Evolutionary conservation across 2,797 vertebrate genomes (phyloP).

Genomic region (Lepilemur ruficaudatus): DNA sequence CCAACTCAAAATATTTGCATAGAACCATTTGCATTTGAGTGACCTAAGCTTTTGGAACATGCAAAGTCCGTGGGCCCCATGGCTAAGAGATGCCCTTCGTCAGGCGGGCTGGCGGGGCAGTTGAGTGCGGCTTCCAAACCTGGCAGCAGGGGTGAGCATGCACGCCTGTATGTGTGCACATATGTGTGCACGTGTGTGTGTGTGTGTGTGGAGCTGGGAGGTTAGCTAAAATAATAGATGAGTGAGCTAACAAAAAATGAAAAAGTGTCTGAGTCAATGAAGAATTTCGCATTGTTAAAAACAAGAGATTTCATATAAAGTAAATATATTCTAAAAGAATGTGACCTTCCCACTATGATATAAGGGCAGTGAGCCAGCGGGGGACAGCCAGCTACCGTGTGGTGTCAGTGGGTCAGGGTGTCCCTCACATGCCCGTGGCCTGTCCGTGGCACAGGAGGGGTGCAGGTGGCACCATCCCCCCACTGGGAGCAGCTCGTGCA

Average conservation of each 20-base stretch:
- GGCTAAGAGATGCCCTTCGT: neutral
- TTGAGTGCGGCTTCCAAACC: neutral
- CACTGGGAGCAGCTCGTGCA: rapidly evolving
- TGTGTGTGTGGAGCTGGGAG: neutral
- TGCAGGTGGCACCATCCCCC: rapidly evolving
- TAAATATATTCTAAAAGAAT: neutral
- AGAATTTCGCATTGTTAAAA: neutral
- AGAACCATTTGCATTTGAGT: neutral
- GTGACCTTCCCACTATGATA: rapidly evolving
- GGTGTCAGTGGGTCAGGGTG: rapidly evolving
- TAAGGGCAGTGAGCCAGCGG: rapidly evolving
- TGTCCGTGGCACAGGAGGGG: neutral
- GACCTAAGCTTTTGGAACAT: neutral
- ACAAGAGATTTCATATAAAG: neutral
- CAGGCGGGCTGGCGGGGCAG: too few species aligned
- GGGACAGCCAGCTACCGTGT: rapidly evolving
- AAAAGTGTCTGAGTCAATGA: neutral
- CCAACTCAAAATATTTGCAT: neutral
- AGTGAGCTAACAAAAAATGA: neutral
- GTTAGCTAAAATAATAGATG: neutral
- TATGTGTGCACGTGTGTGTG: neutral
- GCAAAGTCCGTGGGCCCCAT: neutral
- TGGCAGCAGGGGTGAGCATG: neutral
- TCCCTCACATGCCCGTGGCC: neutral
- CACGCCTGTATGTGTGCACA: rapidly evolving